These are phyloP conservation scores for Pseudorasbora parva DNA, from an alignment of 2,113 vertebrate genomes.

Conservation along the genomic window DNA sequence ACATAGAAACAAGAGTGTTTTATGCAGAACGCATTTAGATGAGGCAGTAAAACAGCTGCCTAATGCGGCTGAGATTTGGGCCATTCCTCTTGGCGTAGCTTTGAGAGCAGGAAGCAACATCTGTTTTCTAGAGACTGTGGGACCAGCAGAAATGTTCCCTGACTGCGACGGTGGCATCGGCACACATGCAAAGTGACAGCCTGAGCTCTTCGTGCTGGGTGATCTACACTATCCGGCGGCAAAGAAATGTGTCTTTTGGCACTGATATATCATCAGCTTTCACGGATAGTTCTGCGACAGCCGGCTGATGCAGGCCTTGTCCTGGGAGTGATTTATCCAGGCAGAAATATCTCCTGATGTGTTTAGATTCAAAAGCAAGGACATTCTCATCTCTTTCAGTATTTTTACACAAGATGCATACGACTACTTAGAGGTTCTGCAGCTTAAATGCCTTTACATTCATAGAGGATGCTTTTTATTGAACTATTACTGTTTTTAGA, in stretches of 20 bases:
- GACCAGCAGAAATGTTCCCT: conserved; percentile 11
- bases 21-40: not conserved
- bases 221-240: conserved; percentile 13
- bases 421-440: not conserved
- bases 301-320: not conserved
- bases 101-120: conserved; percentile 26
- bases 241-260: conserved; percentile 34
- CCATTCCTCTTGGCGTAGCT: conserved; percentile 5
- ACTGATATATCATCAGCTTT: conserved; percentile 38
- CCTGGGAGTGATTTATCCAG: conserved; percentile 32
- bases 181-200: conserved; percentile 27
- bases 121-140: conserved; percentile 22
- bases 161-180: not conserved
- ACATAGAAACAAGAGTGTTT: not conserved
- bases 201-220: conserved; percentile 3
- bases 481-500: not conserved
- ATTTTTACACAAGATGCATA: not conserved
- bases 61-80: conserved; percentile 2
- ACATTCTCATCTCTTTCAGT: not conserved
- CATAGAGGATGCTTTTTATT: not conserved
- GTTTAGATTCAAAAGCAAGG: conserved; percentile 29
- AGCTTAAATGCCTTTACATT: not conserved
- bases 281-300: conserved; percentile 21
- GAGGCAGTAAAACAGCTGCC: conserved; percentile 8
- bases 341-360: conserved; percentile 23